Base-by-base conservation (phyloP, 2,113 vertebrate genomes). In the Dipodomys merriami region DNA sequence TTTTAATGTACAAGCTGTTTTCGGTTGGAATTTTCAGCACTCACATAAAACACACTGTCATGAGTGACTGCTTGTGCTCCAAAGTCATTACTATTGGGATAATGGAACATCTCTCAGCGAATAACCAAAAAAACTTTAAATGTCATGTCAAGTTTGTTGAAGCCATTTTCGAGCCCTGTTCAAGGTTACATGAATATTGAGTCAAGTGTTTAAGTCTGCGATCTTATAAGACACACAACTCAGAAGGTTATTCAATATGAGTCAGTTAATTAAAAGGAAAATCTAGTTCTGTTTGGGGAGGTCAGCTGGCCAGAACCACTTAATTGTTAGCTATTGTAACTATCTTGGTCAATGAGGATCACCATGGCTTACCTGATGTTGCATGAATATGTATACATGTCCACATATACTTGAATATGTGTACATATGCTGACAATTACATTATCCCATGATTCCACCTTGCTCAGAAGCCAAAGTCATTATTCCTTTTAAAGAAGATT, bases 111-210 rank as follows among this genome's bases (percentile, higher is more conserved):
- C 98, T 98, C 99, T 99, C 98, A 98, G 97, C 49, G 95, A 98
- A 98, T 98, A 99, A 99, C 98, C 98, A 98, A 98, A 98, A 57
- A 99, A 98, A 98, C 98, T 99, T 98, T 98, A 99, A 99, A 99
- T 99, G 99, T 99, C 99, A 98, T 98, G 98, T 98, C 98, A 98
- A 98, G 98, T 99, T 98, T 99, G 98, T 98, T 98, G 98, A 98
- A 98, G 98, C 98, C 97, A 95, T 98, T 99, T 98, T 97, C 97
- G 97, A 97, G 97, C 97, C 95, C 97, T 96, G n/a, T 97, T 99
- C 99, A 99, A 99, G 99, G 99, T 99, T 99, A 98, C 98, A 98
- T 99, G 99, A 99, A 99, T 99, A 99, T 98, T 98, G 98, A 99
- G 98, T 97, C 93, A 68, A 91, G 81, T 96, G 81, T 90, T 96